Conservation (phyloP, 2,113 vertebrate genomes). For the Syngnathus typhle region DNA sequence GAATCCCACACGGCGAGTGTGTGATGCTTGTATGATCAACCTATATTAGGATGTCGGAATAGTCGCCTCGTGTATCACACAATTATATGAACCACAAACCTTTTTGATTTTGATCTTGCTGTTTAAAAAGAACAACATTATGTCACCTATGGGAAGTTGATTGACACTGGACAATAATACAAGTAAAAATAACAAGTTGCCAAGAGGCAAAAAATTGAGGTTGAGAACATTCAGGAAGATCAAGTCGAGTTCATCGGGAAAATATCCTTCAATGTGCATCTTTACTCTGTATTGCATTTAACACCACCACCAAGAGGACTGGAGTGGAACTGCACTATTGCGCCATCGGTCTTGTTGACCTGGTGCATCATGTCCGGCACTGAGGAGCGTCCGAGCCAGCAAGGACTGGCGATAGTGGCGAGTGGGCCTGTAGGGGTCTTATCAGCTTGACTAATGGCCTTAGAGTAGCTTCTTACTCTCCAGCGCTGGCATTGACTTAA, state of each 20-base stretch:
- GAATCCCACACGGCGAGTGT: background rate
- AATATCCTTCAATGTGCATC: too few relatives aligned
- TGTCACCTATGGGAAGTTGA: too few relatives aligned
- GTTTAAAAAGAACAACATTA: too few relatives aligned
- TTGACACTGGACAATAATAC: too few relatives aligned
- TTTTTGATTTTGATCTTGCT: too few relatives aligned
- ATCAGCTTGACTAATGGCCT: constrained; percentile 68
- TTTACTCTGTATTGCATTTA: too few relatives aligned
- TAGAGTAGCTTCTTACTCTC: constrained; percentile 62
- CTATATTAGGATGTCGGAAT: background rate
- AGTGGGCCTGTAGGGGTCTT: constrained; percentile 57
- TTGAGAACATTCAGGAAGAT: too few relatives aligned
- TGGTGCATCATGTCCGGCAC: background rate
- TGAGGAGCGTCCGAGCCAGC: constrained; percentile 11
- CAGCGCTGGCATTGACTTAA: constrained; percentile 65
- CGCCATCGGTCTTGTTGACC: background rate
- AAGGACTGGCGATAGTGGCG: constrained; percentile 60
- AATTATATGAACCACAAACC: background rate
- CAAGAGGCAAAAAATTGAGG: too few relatives aligned
- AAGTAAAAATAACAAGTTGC: background rate
- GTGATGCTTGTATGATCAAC: background rate
- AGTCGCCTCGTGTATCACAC: background rate
- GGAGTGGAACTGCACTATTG: background rate
- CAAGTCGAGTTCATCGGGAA: too few relatives aligned
- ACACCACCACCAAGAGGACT: too few relatives aligned